Percentiles rank a stretch among this genome's conserved stretches.
These are phyloP conservation scores for Cheirogaleus major DNA, from an alignment of 2,797 vertebrate species.

Conservation along the genomic window DNA sequence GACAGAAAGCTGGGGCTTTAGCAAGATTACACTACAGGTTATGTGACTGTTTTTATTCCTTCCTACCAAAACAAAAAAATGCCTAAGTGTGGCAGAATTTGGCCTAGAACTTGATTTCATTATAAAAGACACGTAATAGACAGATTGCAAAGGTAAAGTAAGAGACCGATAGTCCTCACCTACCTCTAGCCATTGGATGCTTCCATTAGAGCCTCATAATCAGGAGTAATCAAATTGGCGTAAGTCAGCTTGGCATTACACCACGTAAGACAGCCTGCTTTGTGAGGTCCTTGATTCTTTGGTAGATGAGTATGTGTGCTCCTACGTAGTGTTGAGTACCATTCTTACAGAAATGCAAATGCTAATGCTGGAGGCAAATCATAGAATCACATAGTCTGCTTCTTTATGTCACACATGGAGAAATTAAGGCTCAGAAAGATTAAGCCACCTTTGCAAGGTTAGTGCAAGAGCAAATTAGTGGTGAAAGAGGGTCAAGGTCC, in stretches of 20 bases:
- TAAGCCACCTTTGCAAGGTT: neutral
- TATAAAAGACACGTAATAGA: neutral
- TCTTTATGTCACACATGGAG: neutral
- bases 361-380: neutral
- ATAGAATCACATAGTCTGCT: neutral
- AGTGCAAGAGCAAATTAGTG: neutral
- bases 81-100: neutral
- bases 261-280: neutral
- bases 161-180: neutral
- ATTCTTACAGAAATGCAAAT: neutral
- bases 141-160: neutral
- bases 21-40: neutral
- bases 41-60: neutral
- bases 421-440: neutral
- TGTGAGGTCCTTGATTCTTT: neutral
- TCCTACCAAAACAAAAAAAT: neutral
- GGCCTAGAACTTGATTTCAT: neutral
- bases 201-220: neutral
- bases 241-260: neutral
- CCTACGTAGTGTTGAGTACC: neutral
- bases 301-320: neutral
- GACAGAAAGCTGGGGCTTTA: neutral
- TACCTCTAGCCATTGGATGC: neutral
- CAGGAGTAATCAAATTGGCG: neutral
- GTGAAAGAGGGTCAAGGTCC: neutral